Conservation (phyloP, 2,113 vertebrate species). For the Platysternon megacephalum region DNA sequence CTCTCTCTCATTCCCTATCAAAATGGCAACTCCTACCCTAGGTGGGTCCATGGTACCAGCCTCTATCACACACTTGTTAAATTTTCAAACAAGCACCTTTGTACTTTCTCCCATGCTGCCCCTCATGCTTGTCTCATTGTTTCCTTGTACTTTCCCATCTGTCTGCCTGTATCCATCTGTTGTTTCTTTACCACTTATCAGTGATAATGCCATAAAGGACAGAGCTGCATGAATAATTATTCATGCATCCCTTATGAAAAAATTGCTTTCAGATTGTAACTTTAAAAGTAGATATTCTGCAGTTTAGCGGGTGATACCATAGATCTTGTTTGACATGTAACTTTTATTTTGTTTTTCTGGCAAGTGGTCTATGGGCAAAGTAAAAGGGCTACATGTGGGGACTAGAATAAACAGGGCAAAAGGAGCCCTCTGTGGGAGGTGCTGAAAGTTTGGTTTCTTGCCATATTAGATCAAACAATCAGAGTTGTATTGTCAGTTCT, state of each 20-base stretch:
- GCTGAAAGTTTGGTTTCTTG: conserved; percentile 28
- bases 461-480: conserved; percentile 1
- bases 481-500: conserved; percentile 1
- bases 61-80: neutral
- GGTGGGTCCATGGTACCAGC: neutral
- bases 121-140: neutral
- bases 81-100: neutral
- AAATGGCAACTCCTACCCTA: neutral
- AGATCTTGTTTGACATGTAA: neutral
- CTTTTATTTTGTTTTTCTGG: conserved; percentile 43
- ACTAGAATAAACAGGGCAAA: conserved; percentile 40
- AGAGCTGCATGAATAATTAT: neutral
- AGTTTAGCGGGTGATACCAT: neutral
- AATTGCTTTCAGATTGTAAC: neutral
- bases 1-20: neutral
- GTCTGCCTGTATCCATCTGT: neutral
- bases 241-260: neutral
- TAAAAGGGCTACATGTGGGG: conserved; percentile 6
- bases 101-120: neutral
- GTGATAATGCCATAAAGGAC: neutral
- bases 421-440: conserved; percentile 38
- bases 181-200: neutral
- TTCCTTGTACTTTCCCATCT: neutral
- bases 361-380: neutral
- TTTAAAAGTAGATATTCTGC: neutral